phyloP scores from a whole-genome alignment of 1,140 invertebrate species.

The Rhyzopertha dominica region DNA sequence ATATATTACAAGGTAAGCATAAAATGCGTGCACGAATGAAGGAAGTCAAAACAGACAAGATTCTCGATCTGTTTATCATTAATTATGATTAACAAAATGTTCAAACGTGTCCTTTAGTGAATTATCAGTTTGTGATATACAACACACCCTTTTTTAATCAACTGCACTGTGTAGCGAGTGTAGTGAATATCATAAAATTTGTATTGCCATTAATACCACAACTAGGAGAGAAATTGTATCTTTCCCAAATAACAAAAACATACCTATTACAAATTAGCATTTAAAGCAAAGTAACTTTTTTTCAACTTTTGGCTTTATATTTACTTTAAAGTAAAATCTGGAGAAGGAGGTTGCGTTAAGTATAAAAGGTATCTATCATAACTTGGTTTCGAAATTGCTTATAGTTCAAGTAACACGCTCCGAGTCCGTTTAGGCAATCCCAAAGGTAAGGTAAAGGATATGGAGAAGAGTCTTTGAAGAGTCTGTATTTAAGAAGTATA shows the following conservation, averaged over 20 bases:
- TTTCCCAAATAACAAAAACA: too few relatives aligned
- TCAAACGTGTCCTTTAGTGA: neutral
- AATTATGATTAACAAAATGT: too few relatives aligned
- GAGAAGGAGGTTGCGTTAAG: too few relatives aligned
- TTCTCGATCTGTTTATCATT: too few relatives aligned
- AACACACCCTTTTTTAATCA: conserved; percentile 3
- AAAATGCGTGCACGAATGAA: too few relatives aligned
- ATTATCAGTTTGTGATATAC: neutral
- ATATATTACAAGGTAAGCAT: too few relatives aligned
- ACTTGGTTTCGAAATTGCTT: conserved; percentile 7
- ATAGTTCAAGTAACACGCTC: conserved; percentile 7
- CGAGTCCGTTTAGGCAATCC: neutral
- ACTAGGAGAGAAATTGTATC: too few relatives aligned
- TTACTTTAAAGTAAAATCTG: too few relatives aligned
- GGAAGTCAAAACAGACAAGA: too few relatives aligned
- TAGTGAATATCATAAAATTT: conserved; percentile 15
- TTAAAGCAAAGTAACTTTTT: conserved; percentile 11
- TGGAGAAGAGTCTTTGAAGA: neutral
- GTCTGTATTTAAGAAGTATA: neutral
- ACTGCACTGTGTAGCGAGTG: conserved; percentile 7
- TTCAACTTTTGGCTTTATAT: conserved; percentile 8
- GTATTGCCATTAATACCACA: conserved; percentile 11
- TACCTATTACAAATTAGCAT: too few relatives aligned
- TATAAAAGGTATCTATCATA: too few relatives aligned
- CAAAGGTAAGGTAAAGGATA: neutral